Conservation (phyloP, 2,888 invertebrate genomes). For the Sisyra terminalis region DNA sequence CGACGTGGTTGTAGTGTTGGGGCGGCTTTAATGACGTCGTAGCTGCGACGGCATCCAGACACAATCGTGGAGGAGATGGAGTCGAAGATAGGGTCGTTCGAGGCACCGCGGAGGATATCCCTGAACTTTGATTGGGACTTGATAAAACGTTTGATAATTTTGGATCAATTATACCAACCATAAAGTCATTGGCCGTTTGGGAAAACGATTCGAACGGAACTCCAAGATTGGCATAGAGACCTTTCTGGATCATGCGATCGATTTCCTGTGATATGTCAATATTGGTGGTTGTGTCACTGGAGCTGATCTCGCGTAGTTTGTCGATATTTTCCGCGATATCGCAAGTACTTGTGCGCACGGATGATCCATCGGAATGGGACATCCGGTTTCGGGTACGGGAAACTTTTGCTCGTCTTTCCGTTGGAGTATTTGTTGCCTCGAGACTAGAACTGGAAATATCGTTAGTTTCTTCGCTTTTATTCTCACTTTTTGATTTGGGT, state of each 20-base stretch:
- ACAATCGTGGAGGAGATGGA: not conserved
- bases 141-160: not conserved
- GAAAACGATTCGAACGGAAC: slow-evolving; percentile 22
- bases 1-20: not conserved
- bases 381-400: too few relatives aligned
- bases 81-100: not conserved
- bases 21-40: not conserved
- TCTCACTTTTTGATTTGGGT: not conserved
- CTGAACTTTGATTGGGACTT: not conserved
- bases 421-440: not conserved
- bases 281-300: slow-evolving; percentile 22
- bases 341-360: not conserved
- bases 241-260: slow-evolving; percentile 25
- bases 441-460: not conserved
- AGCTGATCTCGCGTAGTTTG: slow-evolving; percentile 10
- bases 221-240: slow-evolving; percentile 24
- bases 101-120: not conserved
- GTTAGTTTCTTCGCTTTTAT: not conserved
- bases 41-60: not conserved
- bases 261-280: slow-evolving; percentile 25
- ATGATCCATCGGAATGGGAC: too few relatives aligned
- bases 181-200: slow-evolving; percentile 20
- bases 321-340: slow-evolving; percentile 7
- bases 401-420: not conserved
- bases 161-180: slow-evolving; percentile 6